A percentile compares a stretch with the other conserved stretches of the same genome.
These are phyloP conservation scores for Proales similis DNA, from an alignment of 1,140 invertebrate species.

Conservation along the genomic window DNA sequence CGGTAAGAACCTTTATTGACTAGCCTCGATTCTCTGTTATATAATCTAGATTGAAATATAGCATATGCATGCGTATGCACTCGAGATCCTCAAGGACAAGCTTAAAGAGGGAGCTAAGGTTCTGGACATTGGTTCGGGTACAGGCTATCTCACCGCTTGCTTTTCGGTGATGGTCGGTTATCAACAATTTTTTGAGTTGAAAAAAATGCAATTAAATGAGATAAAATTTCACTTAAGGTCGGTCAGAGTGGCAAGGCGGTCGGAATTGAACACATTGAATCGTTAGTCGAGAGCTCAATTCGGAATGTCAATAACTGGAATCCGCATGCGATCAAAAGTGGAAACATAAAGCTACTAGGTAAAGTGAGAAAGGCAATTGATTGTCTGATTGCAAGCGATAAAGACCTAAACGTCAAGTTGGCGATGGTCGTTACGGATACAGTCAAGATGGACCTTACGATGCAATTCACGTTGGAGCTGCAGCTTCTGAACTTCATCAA, in stretches of 20 bases:
- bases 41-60: slow-evolving; percentile 66
- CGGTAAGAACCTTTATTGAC: background rate
- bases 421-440: slow-evolving; percentile 75
- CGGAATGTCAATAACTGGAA: slow-evolving; percentile 70
- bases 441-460: slow-evolving; percentile 68
- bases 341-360: slow-evolving; percentile 19
- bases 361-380: too few species aligned
- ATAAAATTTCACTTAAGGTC: slow-evolving; percentile 50
- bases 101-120: slow-evolving; percentile 67
- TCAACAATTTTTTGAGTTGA: background rate
- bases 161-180: slow-evolving; percentile 71
- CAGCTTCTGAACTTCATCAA: slow-evolving; percentile 68
- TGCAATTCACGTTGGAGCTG: slow-evolving; percentile 88
- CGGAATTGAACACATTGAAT: slow-evolving; percentile 85
- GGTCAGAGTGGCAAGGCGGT: slow-evolving; percentile 67
- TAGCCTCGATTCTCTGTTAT: background rate
- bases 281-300: slow-evolving; percentile 67
- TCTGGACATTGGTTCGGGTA: slow-evolving; percentile 89
- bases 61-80: slow-evolving; percentile 97
- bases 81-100: slow-evolving; percentile 77
- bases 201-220: background rate
- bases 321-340: slow-evolving; percentile 48
- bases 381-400: background rate
- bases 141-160: slow-evolving; percentile 88
- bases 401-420: slow-evolving; percentile 52